These are phyloP conservation scores for Cygnus atratus DNA, from an alignment of 2,113 vertebrate species.

Conservation along the genomic window DNA sequence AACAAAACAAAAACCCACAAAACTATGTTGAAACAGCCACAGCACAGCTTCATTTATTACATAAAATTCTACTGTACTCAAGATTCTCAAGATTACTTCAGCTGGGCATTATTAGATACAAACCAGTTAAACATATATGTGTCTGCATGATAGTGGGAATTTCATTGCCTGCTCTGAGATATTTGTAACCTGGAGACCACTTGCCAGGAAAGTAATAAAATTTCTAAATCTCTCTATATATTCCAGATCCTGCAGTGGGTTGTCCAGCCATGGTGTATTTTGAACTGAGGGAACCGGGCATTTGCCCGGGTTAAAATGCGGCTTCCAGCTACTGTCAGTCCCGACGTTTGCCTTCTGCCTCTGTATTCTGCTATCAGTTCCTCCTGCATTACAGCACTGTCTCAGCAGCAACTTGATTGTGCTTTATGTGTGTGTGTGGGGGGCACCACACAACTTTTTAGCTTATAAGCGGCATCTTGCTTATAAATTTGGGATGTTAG, in stretches of 20 bases:
- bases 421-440: not conserved
- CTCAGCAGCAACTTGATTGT: not conserved
- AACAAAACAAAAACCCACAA: not conserved
- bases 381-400: not conserved
- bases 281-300: not conserved
- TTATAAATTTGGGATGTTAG: not conserved
- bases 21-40: not conserved
- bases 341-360: not conserved
- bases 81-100: not conserved
- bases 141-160: not conserved
- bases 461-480: not conserved
- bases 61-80: not conserved
- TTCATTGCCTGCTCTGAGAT: not conserved
- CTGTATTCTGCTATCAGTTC: not conserved
- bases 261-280: not conserved
- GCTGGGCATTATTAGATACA: not conserved
- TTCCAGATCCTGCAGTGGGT: not conserved
- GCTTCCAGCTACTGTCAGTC: not conserved
- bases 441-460: not conserved
- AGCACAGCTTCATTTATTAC: not conserved
- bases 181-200: not conserved
- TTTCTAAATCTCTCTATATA: not conserved
- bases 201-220: not conserved
- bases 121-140: not conserved
- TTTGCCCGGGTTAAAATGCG: not conserved